Conservation (phyloP, 2,888 invertebrate species). For the Empis livida region DNA sequence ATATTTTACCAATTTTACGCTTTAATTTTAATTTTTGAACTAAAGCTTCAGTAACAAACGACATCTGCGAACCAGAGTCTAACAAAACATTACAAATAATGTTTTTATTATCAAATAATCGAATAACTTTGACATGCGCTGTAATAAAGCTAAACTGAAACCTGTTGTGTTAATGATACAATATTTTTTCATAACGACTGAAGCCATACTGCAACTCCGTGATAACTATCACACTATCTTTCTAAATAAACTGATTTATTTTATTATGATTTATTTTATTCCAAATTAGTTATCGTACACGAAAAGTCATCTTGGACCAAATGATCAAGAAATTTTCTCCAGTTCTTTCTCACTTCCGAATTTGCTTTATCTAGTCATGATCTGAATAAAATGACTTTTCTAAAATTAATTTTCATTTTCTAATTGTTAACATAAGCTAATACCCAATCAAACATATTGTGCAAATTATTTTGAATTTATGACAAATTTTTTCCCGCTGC, state of each 20-base stretch:
- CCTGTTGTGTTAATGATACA: background rate
- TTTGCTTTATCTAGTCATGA: too few species aligned
- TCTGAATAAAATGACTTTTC: background rate
- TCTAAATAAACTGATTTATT: too few species aligned
- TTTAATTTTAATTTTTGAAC: background rate
- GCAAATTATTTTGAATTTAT: background rate
- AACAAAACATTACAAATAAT: background rate
- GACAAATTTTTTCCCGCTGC: too few species aligned
- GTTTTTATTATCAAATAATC: background rate
- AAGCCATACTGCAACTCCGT: background rate
- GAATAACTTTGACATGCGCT: background rate
- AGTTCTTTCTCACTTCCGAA: too few species aligned
- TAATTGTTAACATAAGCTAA: background rate
- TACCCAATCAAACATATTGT: background rate
- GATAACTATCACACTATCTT: background rate
- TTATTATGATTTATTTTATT: too few species aligned
- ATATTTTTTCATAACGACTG: too few species aligned
- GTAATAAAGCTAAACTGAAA: background rate
- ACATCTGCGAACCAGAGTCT: background rate
- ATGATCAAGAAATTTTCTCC: too few species aligned
- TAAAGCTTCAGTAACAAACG: background rate
- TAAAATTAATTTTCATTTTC: background rate
- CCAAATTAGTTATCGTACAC: too few species aligned
- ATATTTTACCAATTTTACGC: background rate
- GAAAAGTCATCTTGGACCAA: too few species aligned